Evolutionary conservation across 2,888 invertebrate species (phyloP), one percentile per base, ranked within the genome.

Genomic region (Amblyteles armatorius): DNA sequence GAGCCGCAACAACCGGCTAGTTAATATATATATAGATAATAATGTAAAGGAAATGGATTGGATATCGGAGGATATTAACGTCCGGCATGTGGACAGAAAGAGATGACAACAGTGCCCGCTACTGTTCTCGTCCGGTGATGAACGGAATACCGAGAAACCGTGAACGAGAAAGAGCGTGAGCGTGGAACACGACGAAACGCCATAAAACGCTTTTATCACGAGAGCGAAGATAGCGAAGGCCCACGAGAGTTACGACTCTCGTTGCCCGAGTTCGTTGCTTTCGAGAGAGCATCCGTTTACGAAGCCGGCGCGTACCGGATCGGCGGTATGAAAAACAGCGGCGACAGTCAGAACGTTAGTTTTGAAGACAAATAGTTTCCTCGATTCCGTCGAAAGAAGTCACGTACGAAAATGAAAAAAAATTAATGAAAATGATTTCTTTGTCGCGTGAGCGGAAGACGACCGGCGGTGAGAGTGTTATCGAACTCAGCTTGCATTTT

Each of bases 121-220:
- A 80, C 67, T 77, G 84, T 84, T 84, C 63, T 74, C 65, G 55
- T 74, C 60, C 55, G 65, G 33, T 68, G 48, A 60, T 48, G 52
- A 48, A 48, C 44, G 33, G 22, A 55, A 73, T 82, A 63, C 69
- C 48, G 74, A 82, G 73, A 74, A 82, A 78, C 48, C 57, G 72
- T 72, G 44, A 77, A 82, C 44, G 71, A 44, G 16, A 48, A 16
- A 48, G 44, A 48, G 13, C 44, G 44, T n/a, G 65, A 65, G 44
- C 40, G 71, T 69, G 26, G 33, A 44, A 26, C 19, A 44, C 57
- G 33, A 57, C 60, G 13, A 67, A 79, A 76, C 57, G 81, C 60
- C 40, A 82, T 74, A 69, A 82, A 84, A 71, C 52, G 29, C 63
- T 63, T 16, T 26, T 84, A 84, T 84, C 84, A 63, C 77, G 26